Conservation (phyloP, 1,140 invertebrate species). For the Lasioglossum albipes region DNA sequence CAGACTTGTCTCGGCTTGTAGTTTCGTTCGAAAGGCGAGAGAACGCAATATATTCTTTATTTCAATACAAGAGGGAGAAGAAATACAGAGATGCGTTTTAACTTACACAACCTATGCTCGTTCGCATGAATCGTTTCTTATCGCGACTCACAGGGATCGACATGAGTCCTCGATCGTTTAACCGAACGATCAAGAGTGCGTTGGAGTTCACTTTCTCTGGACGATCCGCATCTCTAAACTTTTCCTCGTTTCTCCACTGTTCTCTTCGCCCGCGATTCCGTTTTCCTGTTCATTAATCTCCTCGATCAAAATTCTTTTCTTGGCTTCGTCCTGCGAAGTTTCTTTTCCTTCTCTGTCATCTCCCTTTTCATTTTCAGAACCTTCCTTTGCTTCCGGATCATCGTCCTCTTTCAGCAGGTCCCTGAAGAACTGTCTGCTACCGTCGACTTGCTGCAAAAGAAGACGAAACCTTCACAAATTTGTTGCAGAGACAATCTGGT, state of each 20-base stretch:
- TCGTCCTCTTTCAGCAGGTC: neutral
- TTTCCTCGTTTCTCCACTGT: conserved; percentile 9
- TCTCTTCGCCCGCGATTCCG: neutral
- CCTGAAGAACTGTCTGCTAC: conserved; percentile 16
- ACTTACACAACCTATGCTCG: conserved; percentile 31
- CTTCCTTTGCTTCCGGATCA: neutral
- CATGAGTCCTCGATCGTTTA: neutral
- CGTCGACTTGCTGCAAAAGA: neutral
- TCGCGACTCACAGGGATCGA: neutral
- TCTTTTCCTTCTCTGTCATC: neutral
- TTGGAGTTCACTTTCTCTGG: conserved; percentile 31
- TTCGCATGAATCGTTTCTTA: neutral
- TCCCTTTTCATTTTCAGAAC: neutral
- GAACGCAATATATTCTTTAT: conserved; percentile 37
- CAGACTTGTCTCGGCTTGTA: neutral
- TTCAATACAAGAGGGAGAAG: conserved; percentile 26
- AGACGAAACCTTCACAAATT: neutral
- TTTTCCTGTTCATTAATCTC: no score
- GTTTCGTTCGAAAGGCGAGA: neutral
- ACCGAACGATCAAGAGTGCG: neutral
- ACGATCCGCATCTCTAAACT: conserved; percentile 63
- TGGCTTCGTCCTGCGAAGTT: neutral
- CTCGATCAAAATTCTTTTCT: no score
- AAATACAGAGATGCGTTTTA: conserved; percentile 19
- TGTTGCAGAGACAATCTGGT: neutral